Evolutionary conservation across 1,140 invertebrate species (phyloP).

Genomic region (Monochamus saltuarius): DNA sequence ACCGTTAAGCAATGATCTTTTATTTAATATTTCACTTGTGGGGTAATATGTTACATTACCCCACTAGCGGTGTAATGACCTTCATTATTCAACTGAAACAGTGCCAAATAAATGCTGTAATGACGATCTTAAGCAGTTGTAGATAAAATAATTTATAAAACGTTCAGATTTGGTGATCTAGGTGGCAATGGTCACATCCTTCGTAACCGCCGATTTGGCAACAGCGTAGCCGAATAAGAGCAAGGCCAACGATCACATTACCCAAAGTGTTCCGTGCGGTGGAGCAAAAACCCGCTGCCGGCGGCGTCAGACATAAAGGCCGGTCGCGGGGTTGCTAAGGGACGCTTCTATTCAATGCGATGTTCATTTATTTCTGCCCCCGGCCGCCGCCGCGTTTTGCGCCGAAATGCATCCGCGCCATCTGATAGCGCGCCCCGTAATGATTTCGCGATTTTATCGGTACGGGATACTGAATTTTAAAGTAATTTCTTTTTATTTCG

Average conservation of each 20-base stretch:
- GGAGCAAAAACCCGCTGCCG: slow-evolving; percentile 8
- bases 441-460: slow-evolving; percentile 23
- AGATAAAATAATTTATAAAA: no score
- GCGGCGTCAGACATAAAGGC: slow-evolving; percentile 20
- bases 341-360: slow-evolving; percentile 33
- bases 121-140: no score
- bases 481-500: slow-evolving; percentile 26
- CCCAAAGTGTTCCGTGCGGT: not conserved
- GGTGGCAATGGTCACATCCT: no score
- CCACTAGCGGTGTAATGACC: no score
- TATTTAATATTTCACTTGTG: no score
- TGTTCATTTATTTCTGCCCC: slow-evolving; percentile 32
- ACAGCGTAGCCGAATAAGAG: not conserved
- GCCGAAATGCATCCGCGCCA: slow-evolving; percentile 24
- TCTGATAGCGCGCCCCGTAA: slow-evolving; percentile 26
- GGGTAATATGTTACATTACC: no score
- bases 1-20: no score
- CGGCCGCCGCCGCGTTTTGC: slow-evolving; percentile 20
- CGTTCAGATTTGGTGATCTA: no score
- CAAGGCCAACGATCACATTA: slow-evolving; percentile 13
- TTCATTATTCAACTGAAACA: no score
- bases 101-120: no score
- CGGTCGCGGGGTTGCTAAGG: slow-evolving; percentile 29
- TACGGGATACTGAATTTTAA: slow-evolving; percentile 23
- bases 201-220: no score